phyloP scores from a whole-genome alignment of 2,888 invertebrate genomes.

The Dermolepida albohirtum region DNA sequence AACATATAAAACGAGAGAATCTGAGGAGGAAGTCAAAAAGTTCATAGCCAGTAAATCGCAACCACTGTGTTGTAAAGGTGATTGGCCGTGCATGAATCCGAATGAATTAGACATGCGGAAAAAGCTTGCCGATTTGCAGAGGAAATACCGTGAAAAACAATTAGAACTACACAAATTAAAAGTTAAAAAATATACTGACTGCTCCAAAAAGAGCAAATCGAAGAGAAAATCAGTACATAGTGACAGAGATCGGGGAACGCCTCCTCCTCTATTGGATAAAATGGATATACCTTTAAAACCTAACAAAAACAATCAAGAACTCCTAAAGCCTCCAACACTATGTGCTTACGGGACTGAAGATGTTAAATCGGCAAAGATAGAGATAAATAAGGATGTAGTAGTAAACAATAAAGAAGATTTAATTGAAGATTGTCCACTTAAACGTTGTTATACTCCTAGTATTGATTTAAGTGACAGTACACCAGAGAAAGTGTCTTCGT shows the following conservation, averaged over 20 bases:
- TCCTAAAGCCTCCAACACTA: slow-evolving; percentile 64
- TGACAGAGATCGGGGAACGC: slow-evolving; percentile 56
- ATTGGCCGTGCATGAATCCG: slow-evolving; percentile 72
- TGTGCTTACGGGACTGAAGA: slow-evolving; percentile 51
- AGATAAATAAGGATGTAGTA: not conserved
- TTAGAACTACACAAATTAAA: slow-evolving; percentile 81
- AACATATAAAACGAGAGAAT: slow-evolving; percentile 62
- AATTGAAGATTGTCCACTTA: slow-evolving; percentile 33
- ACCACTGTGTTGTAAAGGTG: slow-evolving; percentile 56
- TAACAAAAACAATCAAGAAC: slow-evolving; percentile 53
- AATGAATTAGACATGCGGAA: slow-evolving; percentile 86
- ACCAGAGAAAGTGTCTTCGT: slow-evolving; percentile 56
- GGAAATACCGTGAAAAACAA: slow-evolving; percentile 86
- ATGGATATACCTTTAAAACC: slow-evolving; percentile 55
- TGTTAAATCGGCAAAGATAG: not conserved
- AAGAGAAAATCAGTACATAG: slow-evolving; percentile 64
- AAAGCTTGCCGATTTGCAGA: slow-evolving; percentile 82
- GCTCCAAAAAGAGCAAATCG: slow-evolving; percentile 65
- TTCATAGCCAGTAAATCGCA: slow-evolving; percentile 61
- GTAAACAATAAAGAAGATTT: slow-evolving; percentile 29
- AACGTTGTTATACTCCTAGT: slow-evolving; percentile 45
- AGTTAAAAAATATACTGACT: slow-evolving; percentile 56
- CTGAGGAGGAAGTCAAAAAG: slow-evolving; percentile 63
- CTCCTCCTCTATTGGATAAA: slow-evolving; percentile 61
- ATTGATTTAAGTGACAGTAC: slow-evolving; percentile 55